These are phyloP conservation scores for Rhinolophus ferrumequinum DNA, from an alignment of 2,113 vertebrate species.

Conservation along the genomic window DNA sequence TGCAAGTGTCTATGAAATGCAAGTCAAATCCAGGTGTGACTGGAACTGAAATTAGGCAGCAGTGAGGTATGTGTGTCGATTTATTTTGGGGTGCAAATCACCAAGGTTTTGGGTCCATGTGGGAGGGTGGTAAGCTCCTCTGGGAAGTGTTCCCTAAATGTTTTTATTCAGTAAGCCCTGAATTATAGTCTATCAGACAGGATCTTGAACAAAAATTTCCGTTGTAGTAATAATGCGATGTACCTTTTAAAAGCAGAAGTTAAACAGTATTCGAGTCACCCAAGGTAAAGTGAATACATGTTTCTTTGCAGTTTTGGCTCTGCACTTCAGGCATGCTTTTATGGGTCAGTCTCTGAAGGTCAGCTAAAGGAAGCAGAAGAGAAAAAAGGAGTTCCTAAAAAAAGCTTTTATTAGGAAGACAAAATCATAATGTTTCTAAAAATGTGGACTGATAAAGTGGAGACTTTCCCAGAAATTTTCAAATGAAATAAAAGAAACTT, in stretches of 20 bases:
- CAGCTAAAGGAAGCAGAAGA: conserved; percentile 24
- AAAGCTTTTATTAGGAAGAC: not conserved
- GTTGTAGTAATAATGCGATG: not conserved
- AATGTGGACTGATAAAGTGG: not conserved
- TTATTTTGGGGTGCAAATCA: conserved; percentile 68
- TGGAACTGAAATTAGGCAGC: conserved; percentile 36
- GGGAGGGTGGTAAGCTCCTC: conserved; percentile 49
- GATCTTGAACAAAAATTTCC: conserved; percentile 14
- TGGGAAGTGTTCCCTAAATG: conserved; percentile 25
- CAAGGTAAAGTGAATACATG: not conserved
- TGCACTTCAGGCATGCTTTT: not conserved
- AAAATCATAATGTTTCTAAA: conserved; percentile 44
- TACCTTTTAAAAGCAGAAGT: conserved; percentile 2
- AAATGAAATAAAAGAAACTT: not conserved
- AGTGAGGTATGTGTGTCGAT: conserved; percentile 71
- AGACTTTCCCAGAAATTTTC: conserved; percentile 36
- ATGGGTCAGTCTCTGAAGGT: conserved; percentile 42
- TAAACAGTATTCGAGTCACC: not conserved
- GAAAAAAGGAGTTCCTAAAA: not conserved
- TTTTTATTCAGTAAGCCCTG: conserved; percentile 21
- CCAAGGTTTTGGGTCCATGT: conserved; percentile 2
- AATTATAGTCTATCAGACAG: not conserved
- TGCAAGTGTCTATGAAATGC: conserved; percentile 27
- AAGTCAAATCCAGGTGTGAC: conserved; percentile 57
- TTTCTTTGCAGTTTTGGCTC: not conserved